Conservation (phyloP, 1,140 invertebrate species). For the Drosophila watanabei region DNA sequence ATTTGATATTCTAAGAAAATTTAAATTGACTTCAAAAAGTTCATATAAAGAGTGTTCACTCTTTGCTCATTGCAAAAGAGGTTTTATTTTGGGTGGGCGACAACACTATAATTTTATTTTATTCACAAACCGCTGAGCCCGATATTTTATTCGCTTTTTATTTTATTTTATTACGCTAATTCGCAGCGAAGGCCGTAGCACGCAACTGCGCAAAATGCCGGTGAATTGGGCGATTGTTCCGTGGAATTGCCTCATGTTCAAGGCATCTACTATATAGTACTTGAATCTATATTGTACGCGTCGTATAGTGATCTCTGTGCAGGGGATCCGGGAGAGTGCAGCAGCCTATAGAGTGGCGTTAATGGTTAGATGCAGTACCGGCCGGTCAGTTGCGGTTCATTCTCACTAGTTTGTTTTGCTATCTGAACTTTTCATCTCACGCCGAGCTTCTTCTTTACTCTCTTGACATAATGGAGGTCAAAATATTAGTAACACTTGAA, state of each 20-base stretch:
- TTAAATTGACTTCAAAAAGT: neutral
- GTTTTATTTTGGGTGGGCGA: conserved; percentile 24
- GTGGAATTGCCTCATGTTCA: conserved; percentile 29
- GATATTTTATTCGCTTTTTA: conserved; percentile 41
- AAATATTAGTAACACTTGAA: neutral
- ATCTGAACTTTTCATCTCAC: conserved; percentile 3
- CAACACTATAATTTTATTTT: conserved; percentile 27
- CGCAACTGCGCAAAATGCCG: conserved; percentile 48
- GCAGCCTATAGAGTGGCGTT: conserved; percentile 12
- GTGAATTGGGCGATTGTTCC: conserved; percentile 46
- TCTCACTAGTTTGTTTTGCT: conserved; percentile 24
- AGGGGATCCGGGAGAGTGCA: conserved; percentile 3
- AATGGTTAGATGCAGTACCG: conserved; percentile 23
- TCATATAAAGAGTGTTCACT: neutral
- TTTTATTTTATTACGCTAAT: conserved; percentile 58
- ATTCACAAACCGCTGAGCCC: conserved; percentile 19
- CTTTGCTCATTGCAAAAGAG: neutral
- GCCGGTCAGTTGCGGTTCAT: conserved; percentile 23
- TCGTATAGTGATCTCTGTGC: neutral
- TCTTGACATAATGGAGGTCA: neutral
- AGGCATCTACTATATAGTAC: conserved; percentile 17
- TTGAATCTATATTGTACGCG: conserved; percentile 16
- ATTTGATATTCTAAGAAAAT: neutral
- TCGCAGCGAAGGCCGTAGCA: conserved; percentile 48
- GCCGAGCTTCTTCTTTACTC: conserved; percentile 11